Conservation (phyloP, 2,113 vertebrate species). For the Rutilus rutilus region DNA sequence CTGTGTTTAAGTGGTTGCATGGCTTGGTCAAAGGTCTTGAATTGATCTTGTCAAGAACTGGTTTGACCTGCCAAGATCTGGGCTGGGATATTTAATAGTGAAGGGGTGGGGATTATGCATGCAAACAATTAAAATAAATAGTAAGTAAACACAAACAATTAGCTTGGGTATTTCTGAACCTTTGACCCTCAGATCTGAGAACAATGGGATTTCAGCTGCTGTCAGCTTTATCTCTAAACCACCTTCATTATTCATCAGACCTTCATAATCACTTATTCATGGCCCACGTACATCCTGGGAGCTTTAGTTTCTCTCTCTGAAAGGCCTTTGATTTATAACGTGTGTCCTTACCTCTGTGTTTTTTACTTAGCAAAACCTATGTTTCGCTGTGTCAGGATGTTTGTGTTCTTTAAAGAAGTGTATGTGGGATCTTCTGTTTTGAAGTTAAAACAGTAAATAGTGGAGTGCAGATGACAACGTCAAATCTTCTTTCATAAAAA, state of each 20-base stretch:
- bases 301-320: conserved; percentile 28
- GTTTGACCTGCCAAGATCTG: background rate
- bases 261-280: conserved; percentile 24
- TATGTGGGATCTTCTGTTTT: background rate
- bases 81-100: background rate
- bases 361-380: background rate
- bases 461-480: background rate
- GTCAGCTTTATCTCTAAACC: conserved; percentile 23
- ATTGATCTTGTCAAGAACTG: background rate
- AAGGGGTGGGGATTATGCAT: background rate
- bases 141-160: background rate
- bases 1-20: background rate
- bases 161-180: background rate
- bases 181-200: conserved; percentile 16
- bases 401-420: conserved; percentile 6
- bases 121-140: background rate
- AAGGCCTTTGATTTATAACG: background rate
- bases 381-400: conserved; percentile 8
- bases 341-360: background rate
- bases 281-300: conserved; percentile 1
- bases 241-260: conserved; percentile 38
- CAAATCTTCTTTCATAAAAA: background rate
- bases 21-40: background rate
- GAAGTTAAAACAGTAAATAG: background rate
- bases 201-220: background rate